Evolutionary conservation across 2,888 invertebrate genomes (phyloP), one percentile per base, ranked within the genome.

Genomic region (Sarcophaga variegata): DNA sequence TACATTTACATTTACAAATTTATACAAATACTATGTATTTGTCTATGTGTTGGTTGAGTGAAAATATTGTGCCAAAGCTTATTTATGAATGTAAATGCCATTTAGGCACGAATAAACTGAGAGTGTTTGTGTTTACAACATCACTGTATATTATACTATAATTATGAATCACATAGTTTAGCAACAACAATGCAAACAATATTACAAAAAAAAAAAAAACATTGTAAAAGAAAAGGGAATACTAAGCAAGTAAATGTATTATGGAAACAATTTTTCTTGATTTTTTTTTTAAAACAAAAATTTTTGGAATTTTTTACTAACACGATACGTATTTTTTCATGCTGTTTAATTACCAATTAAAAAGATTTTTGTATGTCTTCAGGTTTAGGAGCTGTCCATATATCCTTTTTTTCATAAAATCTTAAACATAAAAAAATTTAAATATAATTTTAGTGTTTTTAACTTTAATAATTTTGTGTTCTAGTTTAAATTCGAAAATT

Each of bases 91-190:
- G 69, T 37, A 64, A 62, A 79, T 78, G 70, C 10, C 27, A 72
- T 59, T 71, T 60, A 63, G 45, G 54, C 54, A 54, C 17, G 54
- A 54, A 54, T 54, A 54, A 17, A 54, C 37, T 8, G 37, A 37
- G 37, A 37, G 37, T 37, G 37, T 37, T 37, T 37, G 37, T 37
- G 37, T 37, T 37, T 37, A 54, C 54, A 54, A 54, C 54, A 54
- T 54, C 67, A 70, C 27, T 66, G 64, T 75, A 62, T 45, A 75
- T 83, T 76, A 63, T 83, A 67, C 14, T 54, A 81, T 81, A 87
- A 87, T 87, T 88, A 87, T 86, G 78, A 82, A 83, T 80, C 77
- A 70, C 77, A 80, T 63, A 79, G n/a, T 64, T 64, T 81, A 37
- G 25, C n/a, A 17, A 27, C 11, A 70, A 54, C 54, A 72, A 72